These are phyloP conservation scores for Eristalis arbustorum DNA, from an alignment of 2,888 invertebrate genomes.

Conservation along the genomic window DNA sequence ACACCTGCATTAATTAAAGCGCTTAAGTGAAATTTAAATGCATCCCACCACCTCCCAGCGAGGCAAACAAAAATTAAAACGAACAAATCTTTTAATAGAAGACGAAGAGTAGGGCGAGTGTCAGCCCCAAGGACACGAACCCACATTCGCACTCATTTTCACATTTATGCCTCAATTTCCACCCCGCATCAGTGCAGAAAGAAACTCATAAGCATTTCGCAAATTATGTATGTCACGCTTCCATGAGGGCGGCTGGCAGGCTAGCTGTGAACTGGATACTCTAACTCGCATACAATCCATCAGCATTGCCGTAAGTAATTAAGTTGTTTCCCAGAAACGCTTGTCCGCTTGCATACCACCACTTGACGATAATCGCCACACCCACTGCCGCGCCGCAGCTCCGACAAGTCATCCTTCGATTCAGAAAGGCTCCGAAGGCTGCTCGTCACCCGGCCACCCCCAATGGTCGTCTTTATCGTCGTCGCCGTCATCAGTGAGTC, in stretches of 20 bases:
- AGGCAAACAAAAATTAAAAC: neutral
- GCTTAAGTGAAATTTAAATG: slow-evolving; percentile 58
- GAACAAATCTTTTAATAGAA: slow-evolving; percentile 10
- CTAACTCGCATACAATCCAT: slow-evolving; percentile 59
- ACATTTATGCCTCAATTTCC: slow-evolving; percentile 7
- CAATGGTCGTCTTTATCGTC: slow-evolving; percentile 12
- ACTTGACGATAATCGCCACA: slow-evolving; percentile 26
- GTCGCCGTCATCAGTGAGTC: slow-evolving; percentile 39
- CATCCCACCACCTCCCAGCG: neutral
- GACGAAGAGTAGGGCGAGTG: slow-evolving; percentile 41
- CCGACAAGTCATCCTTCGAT: slow-evolving; percentile 4
- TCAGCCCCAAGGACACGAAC: slow-evolving; percentile 54
- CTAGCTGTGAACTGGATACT: neutral
- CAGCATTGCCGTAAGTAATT: slow-evolving; percentile 60
- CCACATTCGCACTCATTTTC: slow-evolving; percentile 3
- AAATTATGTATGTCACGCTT: slow-evolving; percentile 28
- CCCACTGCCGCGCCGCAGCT: neutral
- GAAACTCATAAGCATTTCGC: slow-evolving; percentile 23
- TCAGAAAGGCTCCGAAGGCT: neutral
- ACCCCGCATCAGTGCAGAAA: neutral
- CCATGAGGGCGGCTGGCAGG: neutral
- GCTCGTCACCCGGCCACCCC: neutral
- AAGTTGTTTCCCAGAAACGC: slow-evolving; percentile 58
- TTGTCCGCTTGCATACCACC: slow-evolving; percentile 14
- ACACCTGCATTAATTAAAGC: slow-evolving; percentile 68